These are phyloP conservation scores for Microctonus hyperodae DNA, from an alignment of 2,888 invertebrate genomes.

Conservation along the genomic window DNA sequence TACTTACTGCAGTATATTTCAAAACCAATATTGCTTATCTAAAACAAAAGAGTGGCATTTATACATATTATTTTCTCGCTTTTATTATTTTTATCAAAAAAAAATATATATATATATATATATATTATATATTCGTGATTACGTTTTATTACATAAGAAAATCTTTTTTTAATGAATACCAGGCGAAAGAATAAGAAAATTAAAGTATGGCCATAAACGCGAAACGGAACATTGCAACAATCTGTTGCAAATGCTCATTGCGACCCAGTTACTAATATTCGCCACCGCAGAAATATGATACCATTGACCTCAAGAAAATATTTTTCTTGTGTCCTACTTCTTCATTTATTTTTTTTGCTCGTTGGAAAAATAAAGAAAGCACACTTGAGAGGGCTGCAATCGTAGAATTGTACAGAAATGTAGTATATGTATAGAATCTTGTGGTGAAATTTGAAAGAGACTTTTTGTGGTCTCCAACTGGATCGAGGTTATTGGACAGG, in stretches of 20 bases:
- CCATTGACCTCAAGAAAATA: conserved; percentile 25
- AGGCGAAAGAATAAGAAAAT: conserved; percentile 21
- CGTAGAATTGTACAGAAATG: conserved; percentile 13
- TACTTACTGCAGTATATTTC: neutral
- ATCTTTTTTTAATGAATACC: conserved; percentile 14
- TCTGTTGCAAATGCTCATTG: conserved; percentile 36
- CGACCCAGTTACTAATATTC: conserved; percentile 29
- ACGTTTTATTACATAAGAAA: conserved; percentile 2
- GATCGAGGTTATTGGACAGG: conserved; percentile 40
- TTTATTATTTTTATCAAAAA: conserved; percentile 1
- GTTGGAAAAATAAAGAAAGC: conserved; percentile 22
- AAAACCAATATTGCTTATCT: neutral
- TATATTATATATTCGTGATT: neutral
- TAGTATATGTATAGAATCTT: conserved; percentile 4
- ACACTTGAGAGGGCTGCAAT: conserved; percentile 2
- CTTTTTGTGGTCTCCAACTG: conserved; percentile 29
- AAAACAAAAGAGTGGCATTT: neutral
- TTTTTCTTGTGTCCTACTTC: conserved; percentile 21
- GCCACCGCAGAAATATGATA: conserved; percentile 23
- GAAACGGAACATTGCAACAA: conserved; percentile 36
- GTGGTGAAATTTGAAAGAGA: conserved; percentile 23
- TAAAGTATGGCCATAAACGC: conserved; percentile 28
- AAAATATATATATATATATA: too few relatives aligned
- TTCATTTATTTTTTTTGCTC: neutral
- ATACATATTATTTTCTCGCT: neutral